Evolutionary conservation across 2,797 vertebrate genomes (phyloP), one percentile per base, ranked within the genome.

Genomic region (Cuniculus paca): DNA sequence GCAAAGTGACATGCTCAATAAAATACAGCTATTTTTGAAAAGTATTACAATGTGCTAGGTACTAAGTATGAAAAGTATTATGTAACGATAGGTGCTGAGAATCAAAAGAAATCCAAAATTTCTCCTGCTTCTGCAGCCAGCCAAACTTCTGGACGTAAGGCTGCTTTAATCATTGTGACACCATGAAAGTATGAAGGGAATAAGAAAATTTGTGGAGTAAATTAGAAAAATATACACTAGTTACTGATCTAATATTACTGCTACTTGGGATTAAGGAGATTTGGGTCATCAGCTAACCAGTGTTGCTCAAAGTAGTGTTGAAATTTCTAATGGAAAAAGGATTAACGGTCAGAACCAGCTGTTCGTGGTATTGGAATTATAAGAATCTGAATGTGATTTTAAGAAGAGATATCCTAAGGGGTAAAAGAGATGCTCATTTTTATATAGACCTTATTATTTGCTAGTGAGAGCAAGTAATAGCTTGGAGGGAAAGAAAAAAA

Each of bases 271-370:
- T 94, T 74, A 90, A 74, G 91, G 45, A 91, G 94, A 96, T 90
- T 74, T 93, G 94, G 92, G 72, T 91, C 94, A 95, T 91, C 93
- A 82, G 84, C 77, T 87, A 89, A 84, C 94, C n/a, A 78, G 50
- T 68, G 87, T 85, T 88, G n/a, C 87, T 96, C 63, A 79, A 74
- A 96, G 93, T 80, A n/a, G 20, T 77, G 88, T 45, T 84, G 75
- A 95, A 86, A 93, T 96, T 84, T 92, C 88, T 90, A 91, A 83
- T 65, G 63, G 83, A 85, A 77, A 96, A 88, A 61, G 65, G 84
- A 85, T 95, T 91, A 91, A 72, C 93, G 80, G 54, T 85, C 39
- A 91, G 54, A 92, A 61, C 39, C 88, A 89, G 95, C 88, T 97
- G 72, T 93, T 84, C 74, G 50, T 61, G 22, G 36, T 72, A 36